phyloP scores from a whole-genome alignment of 1,140 invertebrate species.

The Eumeta japonica region DNA sequence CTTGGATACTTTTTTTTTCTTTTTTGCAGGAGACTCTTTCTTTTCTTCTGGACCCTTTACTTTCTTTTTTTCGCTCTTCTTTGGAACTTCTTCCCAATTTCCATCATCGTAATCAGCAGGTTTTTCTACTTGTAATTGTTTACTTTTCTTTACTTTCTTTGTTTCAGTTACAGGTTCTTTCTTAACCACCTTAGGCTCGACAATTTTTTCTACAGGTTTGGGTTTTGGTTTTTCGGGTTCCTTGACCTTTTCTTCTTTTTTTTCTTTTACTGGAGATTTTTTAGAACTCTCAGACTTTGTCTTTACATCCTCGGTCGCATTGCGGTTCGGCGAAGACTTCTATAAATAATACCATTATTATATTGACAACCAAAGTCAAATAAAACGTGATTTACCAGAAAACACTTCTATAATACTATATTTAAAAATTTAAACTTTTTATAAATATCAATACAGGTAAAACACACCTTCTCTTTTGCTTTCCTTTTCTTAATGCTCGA shows the following conservation, averaged over 20 bases:
- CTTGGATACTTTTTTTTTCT: slow-evolving; percentile 30
- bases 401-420: neutral
- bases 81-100: slow-evolving; percentile 71
- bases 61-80: slow-evolving; percentile 67
- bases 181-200: slow-evolving; percentile 45
- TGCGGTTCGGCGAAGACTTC: slow-evolving; percentile 57
- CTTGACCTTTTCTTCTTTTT: slow-evolving; percentile 47
- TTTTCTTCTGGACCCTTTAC: slow-evolving; percentile 54
- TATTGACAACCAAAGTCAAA: too few species aligned
- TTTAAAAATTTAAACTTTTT: too few species aligned
- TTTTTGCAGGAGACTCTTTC: slow-evolving; percentile 50
- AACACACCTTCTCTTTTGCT: slow-evolving; percentile 69
- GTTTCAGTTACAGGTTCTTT: slow-evolving; percentile 48
- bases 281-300: slow-evolving; percentile 44
- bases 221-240: slow-evolving; percentile 42
- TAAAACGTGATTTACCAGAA: neutral
- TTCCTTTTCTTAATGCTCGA: slow-evolving; percentile 66
- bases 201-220: slow-evolving; percentile 28
- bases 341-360: slow-evolving; percentile 16
- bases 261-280: slow-evolving; percentile 50
- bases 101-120: slow-evolving; percentile 73
- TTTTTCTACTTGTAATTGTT: slow-evolving; percentile 61
- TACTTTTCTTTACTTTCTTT: slow-evolving; percentile 52
- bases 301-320: slow-evolving; percentile 45
- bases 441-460: too few species aligned